Base-by-base conservation (phyloP, 2,113 vertebrate species). In the Melanostigma gelatinosum region DNA sequence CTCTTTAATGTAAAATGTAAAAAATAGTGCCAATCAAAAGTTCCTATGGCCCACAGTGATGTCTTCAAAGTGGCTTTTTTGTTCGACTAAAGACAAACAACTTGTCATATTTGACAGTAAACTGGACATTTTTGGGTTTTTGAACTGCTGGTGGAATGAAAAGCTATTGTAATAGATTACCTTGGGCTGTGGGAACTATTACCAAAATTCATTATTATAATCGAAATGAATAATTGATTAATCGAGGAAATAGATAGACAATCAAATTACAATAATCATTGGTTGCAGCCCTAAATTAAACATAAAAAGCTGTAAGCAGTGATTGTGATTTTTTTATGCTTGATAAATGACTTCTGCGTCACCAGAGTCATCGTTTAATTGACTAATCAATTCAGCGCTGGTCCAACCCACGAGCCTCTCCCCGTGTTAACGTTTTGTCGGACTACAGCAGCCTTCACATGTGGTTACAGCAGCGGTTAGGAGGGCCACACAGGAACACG, bases 401-500 rank as follows among this genome's bases (percentile, higher is more conserved):
- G 29, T 74, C 44, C 2, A 66, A 62, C 64, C 58, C 18, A 10
- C 38, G 24, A 55, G 34, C 57, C 55, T 60, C 34, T 55, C 22
- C 4, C 40, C 36, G 20, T 81, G 63, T 58, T 20, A 58, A 54
- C 36, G 22, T 15, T n/a, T 29, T 20, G 1, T 1, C 15, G 42
- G 50, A 66, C 36, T n/a, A 69, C 46, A 8, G 50, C 5, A 62
- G 61, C 61, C 54, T 77, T 73, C 42, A 66, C 27, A 32, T 32
- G 57, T 7, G 10, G 72, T 55, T 46, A 58, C 3, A 55, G 58
- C 27, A 3, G 66, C 58, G 40, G 36, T 60, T 66, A 76, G 54
- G 81, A 80, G 20, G 8, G 65, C 61, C 52, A 16, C 38, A 75
- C 48, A 75, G 62, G 29, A 83, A 42, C 61, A 78, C 54, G 11